Evolutionary conservation across 2,797 vertebrate genomes (phyloP), one percentile per base, ranked within the genome.

Genomic region (Eutrigla gurnardus): DNA sequence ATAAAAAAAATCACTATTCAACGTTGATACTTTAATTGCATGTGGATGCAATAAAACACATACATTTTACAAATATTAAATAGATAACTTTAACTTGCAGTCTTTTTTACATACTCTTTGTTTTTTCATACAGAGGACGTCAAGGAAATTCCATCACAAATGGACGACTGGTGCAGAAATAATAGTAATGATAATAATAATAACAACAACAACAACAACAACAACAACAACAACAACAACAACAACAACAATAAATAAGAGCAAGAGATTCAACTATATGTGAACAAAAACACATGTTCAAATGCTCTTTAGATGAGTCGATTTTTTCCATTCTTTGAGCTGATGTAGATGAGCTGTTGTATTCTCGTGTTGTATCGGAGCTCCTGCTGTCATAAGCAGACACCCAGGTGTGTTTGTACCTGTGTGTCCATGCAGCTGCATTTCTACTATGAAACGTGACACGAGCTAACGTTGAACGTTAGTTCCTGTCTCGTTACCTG

Each of bases 381-480:
- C 4, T 2, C n/a, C 1, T 32, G 46, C 10, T 53, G 65, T 42
- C 33, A 63, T 33, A 17, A 32, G 18, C 45, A 73, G 54, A 17
- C 65, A 81, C 83, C 81, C 79, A 76, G 53, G 57, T n/a, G 17
- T 5, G 37, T 17, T 37, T 5, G 37, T 17, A 35, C 33, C 57
- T 12, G 49, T 42, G 35, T 47, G 47, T 46, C 36, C n/a, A 3
- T 17, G 33, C 33, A 10, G 14, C 17, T 36, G 46, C 65, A 18
- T 18, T 40, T 59, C 63, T 77, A 1, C 15, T 57, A 35, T 57
- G 54, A 11, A 63, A 59, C 35, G 1, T 66, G 62, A 68, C 1
- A 53, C 52, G 4, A 55, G 3, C 32, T 25, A 46, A 46, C 37
- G 25, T 39, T n/a, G 6, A 18, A 39, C 15, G 1, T 13, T 17